Evolutionary conservation across 2,113 vertebrate genomes (phyloP), one percentile per base, ranked within the genome.

Genomic region (Cercocebus atys): DNA sequence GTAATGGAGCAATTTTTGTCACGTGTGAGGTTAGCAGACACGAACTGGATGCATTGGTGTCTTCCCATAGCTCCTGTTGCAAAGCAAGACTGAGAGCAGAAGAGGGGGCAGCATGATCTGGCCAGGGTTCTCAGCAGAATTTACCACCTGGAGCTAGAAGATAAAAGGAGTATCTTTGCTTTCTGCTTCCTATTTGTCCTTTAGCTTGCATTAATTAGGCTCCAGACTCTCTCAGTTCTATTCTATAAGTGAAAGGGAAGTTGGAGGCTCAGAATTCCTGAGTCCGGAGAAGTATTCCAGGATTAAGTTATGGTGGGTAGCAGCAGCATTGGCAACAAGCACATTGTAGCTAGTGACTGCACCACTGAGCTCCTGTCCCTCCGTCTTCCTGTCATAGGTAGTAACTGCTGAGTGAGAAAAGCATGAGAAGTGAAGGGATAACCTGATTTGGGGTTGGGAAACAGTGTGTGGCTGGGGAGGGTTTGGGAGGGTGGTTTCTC

Each of bases 31-130:
- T 47, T 38, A 61, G 52, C n/a, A 11, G 73, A 76, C 57, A 9
- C 0, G 8, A n/a, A 17, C 68, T 38, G 43, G 23, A 72, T 12
- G n/a, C 25, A 20, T 2, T 3, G 20, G 76, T 0, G 0, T 23
- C 27, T 81, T 43, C n/a, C 35, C 12, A 8, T 3, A n/a, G 40
- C 25, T 80, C 43, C 61, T 14, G 1, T 2, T 61, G 22, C 23
- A 50, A 68, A 59, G 61, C 6, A 38, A 82, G 68, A 30, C 38
- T 13, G 17, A 35, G n/a, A 20, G 2, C 14, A 64, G n/a, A 47
- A 82, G 11, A 23, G 32, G 30, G 40, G 6, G 25, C 0, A 47
- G 64, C 5, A 11, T 2, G 78, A 10, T n/a, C 52, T 9, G 47
- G 43, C 22, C 50, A 43, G 40, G 12, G 27, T 11, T 47, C 47